phyloP scores from a whole-genome alignment of 2,888 invertebrate species.

The Caenorhabditis uteleia region DNA sequence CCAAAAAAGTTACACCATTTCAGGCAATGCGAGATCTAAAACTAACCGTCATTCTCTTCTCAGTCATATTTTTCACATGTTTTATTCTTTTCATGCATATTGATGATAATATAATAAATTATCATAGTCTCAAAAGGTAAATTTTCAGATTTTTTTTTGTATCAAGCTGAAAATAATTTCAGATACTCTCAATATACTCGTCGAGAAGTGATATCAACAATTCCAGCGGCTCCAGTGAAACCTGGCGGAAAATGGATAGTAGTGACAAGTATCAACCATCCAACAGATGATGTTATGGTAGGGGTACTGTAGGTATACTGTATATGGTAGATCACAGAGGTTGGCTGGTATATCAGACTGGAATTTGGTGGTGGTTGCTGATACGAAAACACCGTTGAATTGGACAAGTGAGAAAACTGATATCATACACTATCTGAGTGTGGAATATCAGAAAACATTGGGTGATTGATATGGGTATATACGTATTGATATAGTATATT shows the following conservation, averaged over 20 bases:
- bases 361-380: constrained; percentile 33
- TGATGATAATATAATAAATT: too few relatives aligned
- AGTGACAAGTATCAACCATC: constrained; percentile 23
- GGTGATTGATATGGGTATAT: neutral
- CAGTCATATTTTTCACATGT: too few relatives aligned
- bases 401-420: constrained; percentile 27
- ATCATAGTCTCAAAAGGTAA: too few relatives aligned
- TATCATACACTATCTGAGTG: constrained; percentile 20
- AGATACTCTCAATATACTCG: too few relatives aligned
- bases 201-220: too few relatives aligned
- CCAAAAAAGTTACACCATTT: too few relatives aligned
- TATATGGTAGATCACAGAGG: constrained; percentile 3
- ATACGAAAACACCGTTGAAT: constrained; percentile 29
- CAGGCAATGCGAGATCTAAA: too few relatives aligned
- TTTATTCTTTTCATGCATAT: too few relatives aligned
- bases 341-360: constrained; percentile 21
- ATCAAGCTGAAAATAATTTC: too few relatives aligned
- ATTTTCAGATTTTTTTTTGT: too few relatives aligned
- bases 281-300: constrained; percentile 39
- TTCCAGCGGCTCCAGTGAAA: neutral
- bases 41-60: too few relatives aligned
- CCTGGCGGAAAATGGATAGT: constrained; percentile 32
- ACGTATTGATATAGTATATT: neutral
- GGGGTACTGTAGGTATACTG: neutral
- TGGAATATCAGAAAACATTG: constrained; percentile 13